Percentiles rank a stretch among this genome's conserved stretches.
These are phyloP conservation scores for Pseudolycoriella hygida DNA, from an alignment of 2,888 invertebrate genomes.

Conservation along the genomic window DNA sequence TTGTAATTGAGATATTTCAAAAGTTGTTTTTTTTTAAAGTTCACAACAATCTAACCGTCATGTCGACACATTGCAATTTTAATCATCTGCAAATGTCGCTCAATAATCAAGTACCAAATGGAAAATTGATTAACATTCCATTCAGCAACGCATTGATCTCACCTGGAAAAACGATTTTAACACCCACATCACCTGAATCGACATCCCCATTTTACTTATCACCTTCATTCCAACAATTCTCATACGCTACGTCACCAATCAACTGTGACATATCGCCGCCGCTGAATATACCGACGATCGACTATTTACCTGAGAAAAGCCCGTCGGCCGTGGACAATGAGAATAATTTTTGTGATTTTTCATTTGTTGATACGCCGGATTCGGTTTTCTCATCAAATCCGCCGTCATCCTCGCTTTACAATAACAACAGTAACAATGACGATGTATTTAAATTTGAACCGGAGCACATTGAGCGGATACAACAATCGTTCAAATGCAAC, in stretches of 20 bases:
- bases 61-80: not conserved
- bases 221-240: constrained; percentile 9
- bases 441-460: constrained; percentile 30
- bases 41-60: not conserved
- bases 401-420: constrained; percentile 8
- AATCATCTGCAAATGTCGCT: not conserved
- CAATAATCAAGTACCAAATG: not conserved
- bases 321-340: not conserved
- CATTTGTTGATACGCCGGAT: constrained; percentile 24
- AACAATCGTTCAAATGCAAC: constrained; percentile 10
- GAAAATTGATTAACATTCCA: not conserved
- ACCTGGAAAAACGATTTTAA: not conserved
- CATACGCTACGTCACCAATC: not conserved
- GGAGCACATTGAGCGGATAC: constrained; percentile 27
- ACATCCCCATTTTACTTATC: constrained; percentile 11
- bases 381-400: constrained; percentile 19
- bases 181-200: constrained; percentile 10
- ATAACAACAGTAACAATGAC: constrained; percentile 11
- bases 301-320: not conserved
- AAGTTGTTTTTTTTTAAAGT: not conserved
- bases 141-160: not conserved
- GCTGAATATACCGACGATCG: not conserved
- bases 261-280: not conserved
- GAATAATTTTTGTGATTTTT: constrained; percentile 8
- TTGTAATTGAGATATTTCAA: no score